Conservation (phyloP, 2,797 vertebrate genomes). For the Sardinella longiceps region DNA sequence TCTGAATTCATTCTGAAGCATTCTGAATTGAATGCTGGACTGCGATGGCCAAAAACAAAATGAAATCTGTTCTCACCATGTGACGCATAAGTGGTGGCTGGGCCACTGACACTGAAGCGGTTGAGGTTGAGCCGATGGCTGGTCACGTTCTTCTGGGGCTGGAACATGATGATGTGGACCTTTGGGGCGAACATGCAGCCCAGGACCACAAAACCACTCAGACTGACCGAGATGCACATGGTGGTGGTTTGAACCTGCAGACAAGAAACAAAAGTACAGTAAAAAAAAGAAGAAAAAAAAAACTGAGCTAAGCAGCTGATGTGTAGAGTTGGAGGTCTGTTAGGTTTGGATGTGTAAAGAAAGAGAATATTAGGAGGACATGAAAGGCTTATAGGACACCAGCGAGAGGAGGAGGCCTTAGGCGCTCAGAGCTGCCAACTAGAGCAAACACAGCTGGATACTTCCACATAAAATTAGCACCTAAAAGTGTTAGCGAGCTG, state of each 20-base stretch:
- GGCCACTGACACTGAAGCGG: constrained; percentile 95
- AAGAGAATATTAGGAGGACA: not conserved
- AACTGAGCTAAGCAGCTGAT: not conserved
- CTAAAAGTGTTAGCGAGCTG: not conserved
- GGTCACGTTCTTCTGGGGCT: constrained; percentile 98
- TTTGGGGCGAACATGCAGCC: constrained; percentile 98
- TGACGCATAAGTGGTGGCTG: constrained; percentile 87
- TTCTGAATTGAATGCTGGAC: not conserved
- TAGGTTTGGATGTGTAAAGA: not conserved
- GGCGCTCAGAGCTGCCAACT: not conserved
- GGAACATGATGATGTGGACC: constrained; percentile 98
- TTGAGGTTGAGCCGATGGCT: constrained; percentile 96
- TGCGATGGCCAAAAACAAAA: not conserved
- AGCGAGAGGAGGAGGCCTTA: not conserved
- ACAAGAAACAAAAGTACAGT: not conserved
- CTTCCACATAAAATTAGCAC: constrained; percentile 11
- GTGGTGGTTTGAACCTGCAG: constrained; percentile 96
- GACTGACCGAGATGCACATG: constrained; percentile 98
- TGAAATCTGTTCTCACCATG: constrained; percentile 80
- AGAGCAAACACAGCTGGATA: constrained; percentile 11
- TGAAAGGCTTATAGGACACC: not conserved
- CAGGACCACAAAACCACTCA: constrained; percentile 97
- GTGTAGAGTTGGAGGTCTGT: not conserved
- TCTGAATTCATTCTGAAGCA: too few species aligned
- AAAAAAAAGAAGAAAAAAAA: constrained; percentile 16